Base-by-base conservation (phyloP, 2,797 vertebrate species). In the Tokudaia muenninki region DNA sequence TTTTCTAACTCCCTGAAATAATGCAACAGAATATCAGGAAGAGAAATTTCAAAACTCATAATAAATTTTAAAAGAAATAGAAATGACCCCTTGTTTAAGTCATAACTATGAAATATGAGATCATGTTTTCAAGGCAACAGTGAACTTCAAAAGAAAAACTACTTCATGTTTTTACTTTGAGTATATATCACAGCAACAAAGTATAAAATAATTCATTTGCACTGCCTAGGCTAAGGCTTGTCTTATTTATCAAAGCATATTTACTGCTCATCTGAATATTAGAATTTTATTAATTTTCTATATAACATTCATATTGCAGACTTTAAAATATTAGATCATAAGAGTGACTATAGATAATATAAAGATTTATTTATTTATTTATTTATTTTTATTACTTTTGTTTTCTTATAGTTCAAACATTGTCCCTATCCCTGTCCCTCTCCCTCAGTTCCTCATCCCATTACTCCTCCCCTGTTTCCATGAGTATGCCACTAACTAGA, bases 41-140 rank as follows among this genome's bases (percentile, higher is more conserved):
- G 52, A 94, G 21, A 34, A n/a, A 75, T 84, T 97, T 97, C 83
- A 63, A 96, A 94, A 75, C 29, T 90, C 41, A 75, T 74, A 96
- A 97, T 97, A 94, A 82, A 94, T 90, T 95, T 97, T 97, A 96
- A 74, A 96, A 84, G n/a, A 97, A 95, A 90, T 95, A 82, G 75
- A 97, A 97, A 72, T 79, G 44, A 84, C 75, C n/a, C 70, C 52
- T 96, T 96, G 83, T 88, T 97, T 98, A 97, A 96, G 95, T 95
- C 87, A 91, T 94, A 94, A 59, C 79, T 87, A 44, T 93, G 57
- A 95, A 90, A 91, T 91, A 94, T 84, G n/a, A 96, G 75, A n/a
- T 90, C 47, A 91, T 78, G 13, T 96, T 94, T 96, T 72, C 93
- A 94, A 96, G 79, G 55, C 75, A 63, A 9, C 57, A 21, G 55